Conservation (phyloP, 1,140 invertebrate genomes). For the Trichonephila clavata region DNA sequence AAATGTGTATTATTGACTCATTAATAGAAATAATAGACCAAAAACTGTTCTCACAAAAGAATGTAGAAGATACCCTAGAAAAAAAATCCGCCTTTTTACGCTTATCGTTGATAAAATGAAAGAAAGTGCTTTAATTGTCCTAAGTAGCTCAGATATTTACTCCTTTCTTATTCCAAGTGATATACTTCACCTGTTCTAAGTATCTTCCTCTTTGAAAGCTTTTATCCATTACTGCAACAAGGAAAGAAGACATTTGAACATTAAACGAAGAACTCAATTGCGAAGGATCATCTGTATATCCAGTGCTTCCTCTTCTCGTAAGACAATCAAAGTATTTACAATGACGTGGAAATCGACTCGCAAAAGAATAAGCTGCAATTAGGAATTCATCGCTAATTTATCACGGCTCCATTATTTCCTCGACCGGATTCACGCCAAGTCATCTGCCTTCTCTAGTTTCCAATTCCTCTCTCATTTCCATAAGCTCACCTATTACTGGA, state of each 20-base stretch:
- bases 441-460: neutral
- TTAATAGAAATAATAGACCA: too few relatives aligned
- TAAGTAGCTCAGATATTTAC: neutral
- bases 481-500: conserved; percentile 56
- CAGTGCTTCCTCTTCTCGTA: neutral
- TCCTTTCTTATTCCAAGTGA: neutral
- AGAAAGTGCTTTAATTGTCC: neutral
- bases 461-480: conserved; percentile 9
- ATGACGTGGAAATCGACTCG: conserved; percentile 13
- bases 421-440: conserved; percentile 29
- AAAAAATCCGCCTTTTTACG: too few relatives aligned
- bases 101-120: too few relatives aligned
- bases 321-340: conserved; percentile 16
- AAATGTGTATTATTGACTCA: too few relatives aligned
- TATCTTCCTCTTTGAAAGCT: conserved; percentile 15
- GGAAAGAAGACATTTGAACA: conserved; percentile 15
- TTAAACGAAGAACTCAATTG: conserved; percentile 31
- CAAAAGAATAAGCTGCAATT: conserved; percentile 37
- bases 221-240: conserved; percentile 14
- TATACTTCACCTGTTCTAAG: conserved; percentile 1
- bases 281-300: neutral
- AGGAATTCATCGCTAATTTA: conserved; percentile 59
- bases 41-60: too few relatives aligned
- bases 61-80: too few relatives aligned
- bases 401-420: conserved; percentile 26